phyloP scores from a whole-genome alignment of 2,797 vertebrate species.

The Muscicapa striata region DNA sequence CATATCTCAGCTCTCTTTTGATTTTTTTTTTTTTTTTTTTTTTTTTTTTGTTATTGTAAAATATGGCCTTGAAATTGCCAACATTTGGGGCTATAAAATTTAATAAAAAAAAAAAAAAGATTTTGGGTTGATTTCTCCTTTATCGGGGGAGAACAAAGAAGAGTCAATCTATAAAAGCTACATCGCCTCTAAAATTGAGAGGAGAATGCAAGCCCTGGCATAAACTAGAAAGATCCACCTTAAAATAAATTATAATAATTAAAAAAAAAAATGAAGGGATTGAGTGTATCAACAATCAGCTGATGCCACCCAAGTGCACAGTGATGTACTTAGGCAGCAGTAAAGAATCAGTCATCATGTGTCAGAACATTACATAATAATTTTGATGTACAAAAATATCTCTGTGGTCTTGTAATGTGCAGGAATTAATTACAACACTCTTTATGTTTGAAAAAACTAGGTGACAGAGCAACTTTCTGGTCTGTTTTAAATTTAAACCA shows the following conservation, averaged over 20 bases:
- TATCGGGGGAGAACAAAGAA: neutral
- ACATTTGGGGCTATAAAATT: neutral
- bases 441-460: conserved; percentile 10
- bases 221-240: neutral
- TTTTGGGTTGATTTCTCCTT: neutral
- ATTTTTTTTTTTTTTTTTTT: neutral
- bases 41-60: neutral
- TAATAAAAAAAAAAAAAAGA: neutral
- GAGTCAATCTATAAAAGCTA: neutral
- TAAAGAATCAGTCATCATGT: conserved; percentile 49
- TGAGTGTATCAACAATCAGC: conserved; percentile 22
- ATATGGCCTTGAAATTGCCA: neutral
- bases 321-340: neutral
- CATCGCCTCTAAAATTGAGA: neutral
- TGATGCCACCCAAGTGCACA: conserved; percentile 60
- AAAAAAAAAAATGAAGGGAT: neutral
- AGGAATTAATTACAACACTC: conserved; percentile 49
- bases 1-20: neutral
- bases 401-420: neutral
- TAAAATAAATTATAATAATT: neutral
- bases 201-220: neutral
- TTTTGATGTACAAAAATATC: conserved; percentile 60
- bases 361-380: conserved; percentile 53
- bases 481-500: conserved; percentile 24
- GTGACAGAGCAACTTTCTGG: neutral